phyloP scores from a whole-genome alignment of 2,888 invertebrate species.

The Piscicola geometra region DNA sequence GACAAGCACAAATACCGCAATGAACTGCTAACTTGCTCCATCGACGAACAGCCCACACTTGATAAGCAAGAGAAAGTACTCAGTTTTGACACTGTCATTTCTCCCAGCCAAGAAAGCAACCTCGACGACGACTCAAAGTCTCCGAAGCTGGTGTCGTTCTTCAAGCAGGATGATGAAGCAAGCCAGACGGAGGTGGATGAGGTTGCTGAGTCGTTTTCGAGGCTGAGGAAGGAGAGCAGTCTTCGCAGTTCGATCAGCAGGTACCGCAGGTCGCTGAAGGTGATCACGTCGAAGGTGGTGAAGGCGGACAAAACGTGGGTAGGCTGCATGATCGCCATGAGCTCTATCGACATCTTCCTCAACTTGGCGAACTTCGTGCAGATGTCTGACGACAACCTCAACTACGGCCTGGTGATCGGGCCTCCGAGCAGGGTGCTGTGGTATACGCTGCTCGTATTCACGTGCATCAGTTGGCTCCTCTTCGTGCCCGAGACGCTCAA shows the following conservation, averaged over 20 bases:
- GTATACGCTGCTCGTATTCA: slow-evolving; percentile 38
- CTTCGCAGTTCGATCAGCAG: neutral
- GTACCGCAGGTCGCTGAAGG: slow-evolving; percentile 21
- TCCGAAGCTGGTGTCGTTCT: neutral
- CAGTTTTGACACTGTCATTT: no score
- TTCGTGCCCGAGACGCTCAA: slow-evolving; percentile 40
- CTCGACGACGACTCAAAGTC: neutral
- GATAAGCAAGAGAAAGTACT: neutral
- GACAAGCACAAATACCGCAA: neutral
- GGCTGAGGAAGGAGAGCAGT: slow-evolving; percentile 1
- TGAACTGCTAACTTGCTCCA: neutral
- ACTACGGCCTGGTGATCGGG: slow-evolving; percentile 35
- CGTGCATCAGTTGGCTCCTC: slow-evolving; percentile 37
- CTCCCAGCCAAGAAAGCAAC: neutral
- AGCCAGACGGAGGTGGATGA: neutral
- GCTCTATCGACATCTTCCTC: slow-evolving; percentile 30
- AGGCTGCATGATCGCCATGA: slow-evolving; percentile 27
- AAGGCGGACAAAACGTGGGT: slow-evolving; percentile 32
- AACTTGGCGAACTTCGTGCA: slow-evolving; percentile 34
- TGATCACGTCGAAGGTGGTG: slow-evolving; percentile 25
- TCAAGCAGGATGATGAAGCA: neutral
- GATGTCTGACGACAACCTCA: slow-evolving; percentile 30
- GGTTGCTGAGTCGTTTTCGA: slow-evolving; percentile 5
- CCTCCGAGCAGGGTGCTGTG: slow-evolving; percentile 34
- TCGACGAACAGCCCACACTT: neutral